Conservation (phyloP, 2,888 invertebrate species). For the Drosophila kokeensis region DNA sequence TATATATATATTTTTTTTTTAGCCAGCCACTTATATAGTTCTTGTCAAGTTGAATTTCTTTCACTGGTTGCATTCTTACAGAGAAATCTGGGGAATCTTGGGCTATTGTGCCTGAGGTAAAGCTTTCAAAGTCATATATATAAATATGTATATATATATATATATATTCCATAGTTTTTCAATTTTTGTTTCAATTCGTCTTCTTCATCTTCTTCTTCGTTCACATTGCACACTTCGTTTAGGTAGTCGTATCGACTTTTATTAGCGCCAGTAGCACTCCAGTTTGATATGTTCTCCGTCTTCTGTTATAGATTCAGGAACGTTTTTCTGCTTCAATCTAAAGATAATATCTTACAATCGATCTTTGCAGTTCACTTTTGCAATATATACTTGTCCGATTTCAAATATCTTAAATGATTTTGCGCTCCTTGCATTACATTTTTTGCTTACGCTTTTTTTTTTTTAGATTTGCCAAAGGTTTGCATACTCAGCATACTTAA, state of each 20-base stretch:
- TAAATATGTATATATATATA: background rate
- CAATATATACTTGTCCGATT: background rate
- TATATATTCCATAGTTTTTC: background rate
- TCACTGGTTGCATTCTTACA: slow-evolving; percentile 27
- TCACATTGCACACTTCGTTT: slow-evolving; percentile 12
- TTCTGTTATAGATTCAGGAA: background rate
- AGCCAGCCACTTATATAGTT: background rate
- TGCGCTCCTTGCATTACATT: background rate
- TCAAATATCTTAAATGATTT: background rate
- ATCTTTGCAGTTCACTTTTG: background rate
- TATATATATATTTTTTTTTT: too few species aligned
- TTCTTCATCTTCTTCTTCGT: background rate
- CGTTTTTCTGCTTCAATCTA: background rate
- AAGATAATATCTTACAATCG: background rate
- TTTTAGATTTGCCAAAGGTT: background rate
- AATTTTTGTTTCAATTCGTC: background rate
- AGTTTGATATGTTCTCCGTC: background rate
- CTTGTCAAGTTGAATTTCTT: background rate
- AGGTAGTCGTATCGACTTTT: background rate
- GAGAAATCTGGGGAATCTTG: background rate
- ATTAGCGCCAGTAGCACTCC: slow-evolving; percentile 1
- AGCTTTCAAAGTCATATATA: slow-evolving; percentile 16
- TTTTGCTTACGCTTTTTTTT: background rate
- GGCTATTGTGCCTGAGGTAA: slow-evolving; percentile 19
- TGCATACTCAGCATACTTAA: background rate